Conservation (phyloP, 2,888 invertebrate genomes). For the Lordiphosa fenestrarum region DNA sequence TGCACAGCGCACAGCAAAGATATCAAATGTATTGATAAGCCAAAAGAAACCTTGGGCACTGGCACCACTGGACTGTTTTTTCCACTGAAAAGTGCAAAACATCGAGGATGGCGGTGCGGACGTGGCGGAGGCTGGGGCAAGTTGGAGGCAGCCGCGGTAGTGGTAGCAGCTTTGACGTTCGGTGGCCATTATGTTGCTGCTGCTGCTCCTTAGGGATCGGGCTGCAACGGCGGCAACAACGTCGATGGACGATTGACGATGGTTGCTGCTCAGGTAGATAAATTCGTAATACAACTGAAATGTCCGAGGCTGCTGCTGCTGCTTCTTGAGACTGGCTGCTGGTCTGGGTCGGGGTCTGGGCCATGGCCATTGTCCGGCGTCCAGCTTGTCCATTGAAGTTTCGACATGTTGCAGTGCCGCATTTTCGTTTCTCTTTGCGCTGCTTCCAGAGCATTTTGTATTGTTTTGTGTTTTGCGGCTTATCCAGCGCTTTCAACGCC, state of each 20-base stretch:
- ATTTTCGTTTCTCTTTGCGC: conserved; percentile 25
- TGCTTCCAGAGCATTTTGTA: conserved; percentile 59
- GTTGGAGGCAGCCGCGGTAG: neutral
- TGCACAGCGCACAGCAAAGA: conserved; percentile 52
- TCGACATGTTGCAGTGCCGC: conserved; percentile 60
- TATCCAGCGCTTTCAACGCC: conserved; percentile 71
- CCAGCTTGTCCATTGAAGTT: conserved; percentile 39
- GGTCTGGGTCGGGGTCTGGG: conserved; percentile 10
- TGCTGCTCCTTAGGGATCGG: conserved; percentile 67
- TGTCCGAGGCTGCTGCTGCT: conserved; percentile 34
- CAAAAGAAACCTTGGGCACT: conserved; percentile 48
- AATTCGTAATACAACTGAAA: conserved; percentile 70
- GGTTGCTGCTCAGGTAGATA: conserved; percentile 75
- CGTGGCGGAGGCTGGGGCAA: neutral
- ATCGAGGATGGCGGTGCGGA: conserved; percentile 23
- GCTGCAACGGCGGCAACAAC: conserved; percentile 31
- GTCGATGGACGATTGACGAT: conserved; percentile 72
- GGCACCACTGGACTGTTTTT: conserved; percentile 36
- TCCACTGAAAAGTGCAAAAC: conserved; percentile 58
- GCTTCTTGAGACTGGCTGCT: conserved; percentile 17
- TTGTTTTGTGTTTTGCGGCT: conserved; percentile 68
- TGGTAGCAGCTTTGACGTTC: conserved; percentile 58
- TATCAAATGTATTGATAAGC: conserved; percentile 74
- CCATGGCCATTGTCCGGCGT: conserved; percentile 43
- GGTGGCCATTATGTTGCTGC: conserved; percentile 70